Evolutionary conservation across 2,797 vertebrate genomes (phyloP), one percentile per base, ranked within the genome.

Genomic region (Leuciscus waleckii): DNA sequence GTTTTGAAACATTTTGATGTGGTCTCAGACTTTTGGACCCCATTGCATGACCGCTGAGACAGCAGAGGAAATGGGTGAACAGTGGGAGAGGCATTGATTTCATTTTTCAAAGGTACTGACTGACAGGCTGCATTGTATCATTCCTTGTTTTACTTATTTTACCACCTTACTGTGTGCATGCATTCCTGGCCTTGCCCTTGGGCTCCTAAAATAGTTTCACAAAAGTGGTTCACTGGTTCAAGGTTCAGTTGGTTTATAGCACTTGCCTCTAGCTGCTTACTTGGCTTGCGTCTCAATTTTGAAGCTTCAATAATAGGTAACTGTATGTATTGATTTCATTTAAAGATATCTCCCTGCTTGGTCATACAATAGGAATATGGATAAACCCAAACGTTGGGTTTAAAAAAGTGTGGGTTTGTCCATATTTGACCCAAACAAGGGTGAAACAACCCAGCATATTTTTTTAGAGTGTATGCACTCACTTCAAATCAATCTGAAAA

Each of bases 161-260:
- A 41, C 49, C 68, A 41, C n/a, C 71, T 56, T 29, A 58, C 78
- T 46, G 49, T 70, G 56, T 74, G 67, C n/a, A 46, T 51, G 54
- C 43, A 86, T 86, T 82, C 79, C 79, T 84, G 46, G 37, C 71
- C 32, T 51, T 88, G 81, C 51, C 63, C 51, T 69, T 29, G 43
- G 71, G 81, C 77, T 79, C 39, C 79, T 82, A 46, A 82, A 86
- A 85, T 73, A 75, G 9, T 41, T 81, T 69, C 39, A 68, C 46
- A 82, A 79, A 77, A 79, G 49, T 54, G 39, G 79, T 78, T 81
- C 51, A 83, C 76, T 70, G 16, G 46, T 76, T 86, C 56, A 84
- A 85, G 82, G 69, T 81, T 69, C 54, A 86, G 58, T 26, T 61
- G 13, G 65, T 58, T 56, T 63, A 77, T 67, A 81, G 70, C 78